These are phyloP conservation scores for Brachyalestes nurse DNA, from an alignment of 2,797 vertebrate species.

Conservation along the genomic window DNA sequence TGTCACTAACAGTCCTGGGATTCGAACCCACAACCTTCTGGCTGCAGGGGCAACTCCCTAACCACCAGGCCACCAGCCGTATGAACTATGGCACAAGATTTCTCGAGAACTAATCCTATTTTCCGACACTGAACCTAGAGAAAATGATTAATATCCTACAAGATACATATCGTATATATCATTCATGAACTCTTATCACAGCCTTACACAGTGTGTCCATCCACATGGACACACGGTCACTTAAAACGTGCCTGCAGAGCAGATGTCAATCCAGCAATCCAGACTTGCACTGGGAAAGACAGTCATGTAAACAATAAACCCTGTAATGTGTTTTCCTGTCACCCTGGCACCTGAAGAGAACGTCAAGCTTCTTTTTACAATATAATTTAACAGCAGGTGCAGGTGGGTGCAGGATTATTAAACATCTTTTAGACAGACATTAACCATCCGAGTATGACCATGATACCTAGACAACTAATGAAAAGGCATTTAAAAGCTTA, in stretches of 20 bases:
- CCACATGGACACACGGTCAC: constrained; percentile 19
- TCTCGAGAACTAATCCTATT: neutral
- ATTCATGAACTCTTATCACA: neutral
- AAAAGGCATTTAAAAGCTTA: constrained; percentile 51
- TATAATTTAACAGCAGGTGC: neutral
- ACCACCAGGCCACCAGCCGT: too few relatives aligned
- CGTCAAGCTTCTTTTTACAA: neutral
- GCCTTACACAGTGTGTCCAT: neutral
- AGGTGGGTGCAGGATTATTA: constrained; percentile 11
- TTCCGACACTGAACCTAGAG: neutral
- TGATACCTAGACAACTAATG: constrained; percentile 27
- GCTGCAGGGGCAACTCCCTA: too few relatives aligned
- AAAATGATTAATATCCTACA: constrained; percentile 21
- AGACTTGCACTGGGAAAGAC: constrained; percentile 17
- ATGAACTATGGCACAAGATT: neutral
- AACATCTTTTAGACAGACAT: constrained; percentile 8
- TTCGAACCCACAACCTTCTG: too few relatives aligned
- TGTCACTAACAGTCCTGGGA: too few relatives aligned
- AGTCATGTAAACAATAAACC: constrained; percentile 19
- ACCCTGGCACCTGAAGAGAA: constrained; percentile 15
- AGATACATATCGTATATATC: too few relatives aligned
- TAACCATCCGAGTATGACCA: constrained; percentile 24
- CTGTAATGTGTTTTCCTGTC: constrained; percentile 14
- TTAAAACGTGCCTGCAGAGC: constrained; percentile 28
- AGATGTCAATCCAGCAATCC: constrained; percentile 20